phyloP scores from a whole-genome alignment of 2,888 invertebrate genomes.

The Harmothoe impar region DNA sequence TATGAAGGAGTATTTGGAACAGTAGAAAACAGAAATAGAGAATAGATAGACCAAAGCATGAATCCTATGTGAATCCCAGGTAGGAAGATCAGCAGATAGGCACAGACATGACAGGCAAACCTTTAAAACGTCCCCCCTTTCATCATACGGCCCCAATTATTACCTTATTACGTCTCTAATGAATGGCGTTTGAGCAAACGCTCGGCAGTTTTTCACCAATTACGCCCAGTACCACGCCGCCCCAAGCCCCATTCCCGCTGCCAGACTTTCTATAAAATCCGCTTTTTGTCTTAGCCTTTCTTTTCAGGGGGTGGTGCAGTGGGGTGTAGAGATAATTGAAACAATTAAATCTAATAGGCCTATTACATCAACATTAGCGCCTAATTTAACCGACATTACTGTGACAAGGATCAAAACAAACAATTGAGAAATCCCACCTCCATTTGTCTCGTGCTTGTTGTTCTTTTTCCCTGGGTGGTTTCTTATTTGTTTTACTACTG shows the following conservation, averaged over 20 bases:
- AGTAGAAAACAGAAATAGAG: background rate
- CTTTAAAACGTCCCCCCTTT: slow-evolving; percentile 53
- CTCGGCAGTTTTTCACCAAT: slow-evolving; percentile 55
- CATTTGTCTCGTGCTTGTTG: background rate
- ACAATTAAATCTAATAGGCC: slow-evolving; percentile 57
- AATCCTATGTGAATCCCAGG: background rate
- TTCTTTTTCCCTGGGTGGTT: background rate
- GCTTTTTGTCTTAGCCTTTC: slow-evolving; percentile 41
- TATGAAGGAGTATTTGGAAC: no score
- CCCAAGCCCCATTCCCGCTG: background rate
- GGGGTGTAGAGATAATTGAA: slow-evolving; percentile 47
- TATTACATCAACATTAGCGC: slow-evolving; percentile 57
- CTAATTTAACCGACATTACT: slow-evolving; percentile 25
- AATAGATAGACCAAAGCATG: background rate
- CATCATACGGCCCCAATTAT: slow-evolving; percentile 56
- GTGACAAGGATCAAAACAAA: slow-evolving; percentile 45
- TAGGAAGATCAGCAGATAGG: slow-evolving; percentile 49
- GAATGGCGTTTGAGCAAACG: slow-evolving; percentile 48
- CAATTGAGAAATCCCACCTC: background rate
- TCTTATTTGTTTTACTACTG: no score
- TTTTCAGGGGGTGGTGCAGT: background rate
- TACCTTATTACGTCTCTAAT: slow-evolving; percentile 57
- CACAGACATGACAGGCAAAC: slow-evolving; percentile 37
- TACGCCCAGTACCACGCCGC: slow-evolving; percentile 24
- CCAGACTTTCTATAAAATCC: slow-evolving; percentile 48